phyloP scores from a whole-genome alignment of 2,888 invertebrate genomes.

The Aelia acuminata region DNA sequence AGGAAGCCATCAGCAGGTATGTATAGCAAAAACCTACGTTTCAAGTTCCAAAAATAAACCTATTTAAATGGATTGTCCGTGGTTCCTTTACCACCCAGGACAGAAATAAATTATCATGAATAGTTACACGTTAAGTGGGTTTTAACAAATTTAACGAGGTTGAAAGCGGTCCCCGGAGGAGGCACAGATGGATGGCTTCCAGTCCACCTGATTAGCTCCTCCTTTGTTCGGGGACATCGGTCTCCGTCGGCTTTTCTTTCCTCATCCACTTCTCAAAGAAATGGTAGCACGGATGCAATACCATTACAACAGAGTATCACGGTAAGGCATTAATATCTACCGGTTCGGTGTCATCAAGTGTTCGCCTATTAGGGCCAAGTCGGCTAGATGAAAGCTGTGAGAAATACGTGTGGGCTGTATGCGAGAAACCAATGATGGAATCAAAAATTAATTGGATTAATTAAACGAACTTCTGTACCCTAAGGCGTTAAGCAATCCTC shows the following conservation, averaged over 20 bases:
- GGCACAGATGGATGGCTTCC: background rate
- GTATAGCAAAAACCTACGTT: background rate
- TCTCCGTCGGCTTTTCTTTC: background rate
- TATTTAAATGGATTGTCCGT: background rate
- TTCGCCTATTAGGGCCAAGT: background rate
- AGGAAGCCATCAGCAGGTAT: background rate
- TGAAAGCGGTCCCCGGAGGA: background rate
- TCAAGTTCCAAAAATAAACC: background rate
- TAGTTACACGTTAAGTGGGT: background rate
- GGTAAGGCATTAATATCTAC: background rate
- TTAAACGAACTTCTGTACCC: too few species aligned
- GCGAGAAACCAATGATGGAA: background rate
- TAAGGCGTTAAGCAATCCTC: too few species aligned
- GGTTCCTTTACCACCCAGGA: background rate
- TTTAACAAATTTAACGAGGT: slow-evolving; percentile 20
- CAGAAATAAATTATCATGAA: slow-evolving; percentile 6
- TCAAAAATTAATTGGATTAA: too few species aligned
- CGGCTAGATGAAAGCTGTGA: background rate
- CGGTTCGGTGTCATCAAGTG: background rate
- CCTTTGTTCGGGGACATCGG: background rate
- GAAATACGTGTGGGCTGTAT: background rate
- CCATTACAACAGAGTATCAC: background rate
- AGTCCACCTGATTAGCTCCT: background rate
- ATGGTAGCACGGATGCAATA: background rate
- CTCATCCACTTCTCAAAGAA: background rate